Evolutionary conservation across 2,113 vertebrate genomes (phyloP), one percentile per base, ranked within the genome.

Genomic region (Callospermophilus lateralis): DNA sequence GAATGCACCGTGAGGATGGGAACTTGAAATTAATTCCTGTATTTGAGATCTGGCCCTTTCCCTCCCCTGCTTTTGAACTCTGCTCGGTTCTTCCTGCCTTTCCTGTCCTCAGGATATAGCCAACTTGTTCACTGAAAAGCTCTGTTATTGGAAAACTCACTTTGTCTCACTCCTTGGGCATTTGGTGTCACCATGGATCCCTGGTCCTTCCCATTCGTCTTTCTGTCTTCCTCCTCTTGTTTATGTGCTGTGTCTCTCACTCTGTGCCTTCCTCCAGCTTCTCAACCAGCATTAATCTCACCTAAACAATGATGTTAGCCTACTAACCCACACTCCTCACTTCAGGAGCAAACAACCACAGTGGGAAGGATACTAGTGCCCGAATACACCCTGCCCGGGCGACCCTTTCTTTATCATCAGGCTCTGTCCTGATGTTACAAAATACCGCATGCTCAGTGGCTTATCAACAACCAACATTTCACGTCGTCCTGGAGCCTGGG

Each of bases 141-240:
- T 11, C 4, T 17, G 0, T 24, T 24, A 1, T 76, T 84, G 68
- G 84, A 97, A 88, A 19, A 87, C 95, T 95, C 85, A 17, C 1
- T 63, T 26, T 26, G 87, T 48, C 1, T 28, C 39, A 4, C 61
- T 89, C 81, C 26, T 72, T 51, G 20, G 94, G 94, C 67, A 51
- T 73, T 93, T 42, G 93, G 97, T 39, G 42, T 96, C 80, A 92
- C 22, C 89, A 24, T 87, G 96, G 84, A 94, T 48, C 15, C 4
- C 3, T 89, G 80, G 87, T 30, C 20, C 90, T 95, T 97, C 76
- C 30, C 61, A n/a, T 45, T 67, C 10, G 28, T 61, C 24, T 26
- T 83, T 68, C 3, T 79, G 90, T 84, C 37, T 92, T 65, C 90
- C 83, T 76, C 19, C 42, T 88, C 97, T 74, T 96, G 7, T n/a